Evolutionary conservation across 1,140 invertebrate genomes (phyloP).

Genomic region (Leptinotarsa lineolata): DNA sequence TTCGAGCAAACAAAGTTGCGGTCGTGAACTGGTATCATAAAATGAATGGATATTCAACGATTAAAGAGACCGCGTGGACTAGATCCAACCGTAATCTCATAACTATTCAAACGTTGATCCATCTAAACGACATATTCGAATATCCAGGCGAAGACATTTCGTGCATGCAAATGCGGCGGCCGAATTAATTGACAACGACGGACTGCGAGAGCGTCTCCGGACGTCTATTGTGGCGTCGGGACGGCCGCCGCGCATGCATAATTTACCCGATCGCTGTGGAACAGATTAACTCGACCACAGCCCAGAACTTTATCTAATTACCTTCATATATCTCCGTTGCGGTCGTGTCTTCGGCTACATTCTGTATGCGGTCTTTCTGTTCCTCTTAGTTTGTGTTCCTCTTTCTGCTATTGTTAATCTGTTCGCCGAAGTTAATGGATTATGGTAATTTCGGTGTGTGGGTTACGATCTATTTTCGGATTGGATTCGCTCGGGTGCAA

Average conservation of each 20-base stretch:
- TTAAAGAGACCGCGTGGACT: neutral
- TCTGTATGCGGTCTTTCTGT: conserved; percentile 11
- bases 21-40: too few species aligned
- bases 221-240: conserved; percentile 38
- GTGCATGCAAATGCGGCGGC: conserved; percentile 17
- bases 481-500: neutral
- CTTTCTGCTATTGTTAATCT: conserved; percentile 8
- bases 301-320: conserved; percentile 51
- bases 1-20: too few species aligned
- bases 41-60: neutral
- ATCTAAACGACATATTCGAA: conserved; percentile 15
- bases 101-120: conserved; percentile 27
- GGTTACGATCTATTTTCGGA: neutral
- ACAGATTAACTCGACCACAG: conserved; percentile 50
- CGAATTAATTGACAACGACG: conserved; percentile 29
- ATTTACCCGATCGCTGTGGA: conserved; percentile 29
- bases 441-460: conserved; percentile 2
- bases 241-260: conserved; percentile 38
- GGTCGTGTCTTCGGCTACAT: conserved; percentile 44
- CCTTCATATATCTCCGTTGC: conserved; percentile 41
- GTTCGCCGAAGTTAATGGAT: neutral
- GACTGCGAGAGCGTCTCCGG: conserved; percentile 30
- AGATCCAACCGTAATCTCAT: conserved; percentile 4
- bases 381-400: conserved; percentile 8
- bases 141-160: conserved; percentile 13